Percentiles rank a stretch among this genome's conserved stretches.
Conservation (phyloP, 1,140 invertebrate species). For the Mycetomoellerius zeteki region DNA sequence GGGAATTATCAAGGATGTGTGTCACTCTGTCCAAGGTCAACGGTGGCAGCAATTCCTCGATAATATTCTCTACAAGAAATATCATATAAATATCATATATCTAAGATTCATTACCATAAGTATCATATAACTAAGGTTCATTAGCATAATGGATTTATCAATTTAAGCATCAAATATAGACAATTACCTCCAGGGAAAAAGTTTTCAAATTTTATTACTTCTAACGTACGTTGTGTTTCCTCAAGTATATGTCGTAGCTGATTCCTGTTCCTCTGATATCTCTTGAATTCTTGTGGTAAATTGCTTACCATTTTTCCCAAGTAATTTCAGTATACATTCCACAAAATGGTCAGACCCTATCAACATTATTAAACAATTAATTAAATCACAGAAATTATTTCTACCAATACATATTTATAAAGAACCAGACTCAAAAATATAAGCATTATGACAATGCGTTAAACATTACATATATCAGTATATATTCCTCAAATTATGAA, state of each 20-base stretch:
- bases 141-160: neutral
- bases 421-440: neutral
- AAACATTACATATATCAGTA: neutral
- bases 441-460: neutral
- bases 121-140: too few relatives aligned
- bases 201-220: conserved; percentile 89
- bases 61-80: conserved; percentile 85
- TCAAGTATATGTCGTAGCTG: conserved; percentile 88
- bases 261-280: conserved; percentile 86
- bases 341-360: conserved; percentile 42
- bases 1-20: conserved; percentile 86
- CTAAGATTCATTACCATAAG: too few relatives aligned
- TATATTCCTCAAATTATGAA: neutral
- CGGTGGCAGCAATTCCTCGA: conserved; percentile 86
- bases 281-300: conserved; percentile 87
- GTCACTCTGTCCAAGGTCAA: conserved; percentile 86
- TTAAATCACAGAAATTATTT: neutral
- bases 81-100: neutral
- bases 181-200: conserved; percentile 89
- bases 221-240: conserved; percentile 90
- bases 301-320: conserved; percentile 84
- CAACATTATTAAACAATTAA: conserved; percentile 26
- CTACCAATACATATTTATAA: neutral
- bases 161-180: conserved; percentile 5
- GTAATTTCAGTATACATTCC: conserved; percentile 39